A percentile compares a stretch with the other conserved stretches of the same genome.
Conservation (phyloP, 1,140 invertebrate genomes). For the Lasioglossum baleicum region DNA sequence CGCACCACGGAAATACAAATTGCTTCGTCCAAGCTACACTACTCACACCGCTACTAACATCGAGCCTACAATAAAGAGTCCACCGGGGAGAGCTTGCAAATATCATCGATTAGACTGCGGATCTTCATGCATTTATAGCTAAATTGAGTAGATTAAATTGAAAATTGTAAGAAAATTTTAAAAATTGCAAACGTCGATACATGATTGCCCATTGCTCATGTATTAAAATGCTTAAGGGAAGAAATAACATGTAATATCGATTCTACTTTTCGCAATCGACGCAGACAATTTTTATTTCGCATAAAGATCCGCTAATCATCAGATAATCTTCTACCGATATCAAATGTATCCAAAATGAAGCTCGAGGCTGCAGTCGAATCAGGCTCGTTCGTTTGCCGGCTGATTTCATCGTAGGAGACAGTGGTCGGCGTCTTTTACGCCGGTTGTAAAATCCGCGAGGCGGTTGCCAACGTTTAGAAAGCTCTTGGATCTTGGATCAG, state of each 20-base stretch:
- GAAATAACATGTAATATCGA: no score
- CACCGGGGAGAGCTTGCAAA: neutral
- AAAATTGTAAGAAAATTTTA: no score
- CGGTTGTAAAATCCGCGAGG: constrained; percentile 3
- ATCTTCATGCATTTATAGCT: no score
- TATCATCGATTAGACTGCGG: neutral
- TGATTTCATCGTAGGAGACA: neutral
- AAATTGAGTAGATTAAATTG: no score
- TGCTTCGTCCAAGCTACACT: constrained; percentile 52
- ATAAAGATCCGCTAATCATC: neutral
- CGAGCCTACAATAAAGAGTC: no score
- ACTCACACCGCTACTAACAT: neutral
- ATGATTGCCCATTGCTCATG: no score
- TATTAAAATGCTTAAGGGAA: no score
- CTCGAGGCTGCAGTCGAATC: constrained; percentile 15
- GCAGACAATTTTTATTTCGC: no score
- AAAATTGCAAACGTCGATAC: no score
- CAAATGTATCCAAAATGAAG: constrained; percentile 38
- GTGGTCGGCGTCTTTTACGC: neutral
- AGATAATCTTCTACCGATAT: constrained; percentile 26
- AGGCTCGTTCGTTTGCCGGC: neutral
- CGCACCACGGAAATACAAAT: constrained; percentile 30
- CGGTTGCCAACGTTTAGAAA: neutral
- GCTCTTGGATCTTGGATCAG: neutral
- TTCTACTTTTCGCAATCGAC: no score